These are phyloP conservation scores for Ophioninae sp. DNA, from an alignment of 2,888 invertebrate species.

Conservation along the genomic window DNA sequence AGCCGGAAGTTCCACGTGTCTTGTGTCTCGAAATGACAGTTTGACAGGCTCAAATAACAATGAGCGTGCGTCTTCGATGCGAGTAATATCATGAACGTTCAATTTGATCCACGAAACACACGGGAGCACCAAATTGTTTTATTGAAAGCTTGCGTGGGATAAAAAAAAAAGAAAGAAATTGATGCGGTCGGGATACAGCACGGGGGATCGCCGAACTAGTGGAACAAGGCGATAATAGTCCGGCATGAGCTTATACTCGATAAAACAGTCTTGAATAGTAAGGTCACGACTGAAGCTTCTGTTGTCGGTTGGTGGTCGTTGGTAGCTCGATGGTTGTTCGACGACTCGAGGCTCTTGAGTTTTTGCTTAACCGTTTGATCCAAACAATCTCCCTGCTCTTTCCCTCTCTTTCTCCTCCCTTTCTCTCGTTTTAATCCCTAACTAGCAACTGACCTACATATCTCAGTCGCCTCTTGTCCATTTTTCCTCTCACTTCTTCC, in stretches of 20 bases:
- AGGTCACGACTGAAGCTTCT: constrained; percentile 31
- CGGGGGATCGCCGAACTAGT: constrained; percentile 30
- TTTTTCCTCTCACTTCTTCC: constrained; percentile 37
- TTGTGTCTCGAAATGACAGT: constrained; percentile 9
- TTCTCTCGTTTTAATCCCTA: constrained; percentile 31
- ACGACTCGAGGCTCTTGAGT: constrained; percentile 58
- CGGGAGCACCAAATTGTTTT: constrained; percentile 15
- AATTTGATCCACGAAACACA: constrained; percentile 45
- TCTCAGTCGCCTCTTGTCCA: constrained; percentile 35
- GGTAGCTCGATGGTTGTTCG: constrained; percentile 60
- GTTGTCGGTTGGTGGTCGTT: constrained; percentile 46
- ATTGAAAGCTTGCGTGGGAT: constrained; percentile 24
- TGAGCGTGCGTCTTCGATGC: constrained; percentile 10
- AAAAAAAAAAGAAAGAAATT: neutral
- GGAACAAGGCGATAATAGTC: constrained; percentile 52
- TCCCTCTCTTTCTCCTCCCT: constrained; percentile 39
- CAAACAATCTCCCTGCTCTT: constrained; percentile 46
- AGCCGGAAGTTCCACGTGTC: constrained; percentile 39
- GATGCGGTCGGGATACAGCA: neutral
- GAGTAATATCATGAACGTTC: constrained; percentile 13
- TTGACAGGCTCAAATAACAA: constrained; percentile 19
- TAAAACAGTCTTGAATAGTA: constrained; percentile 28
- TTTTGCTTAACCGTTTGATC: constrained; percentile 59
- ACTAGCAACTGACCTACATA: constrained; percentile 33
- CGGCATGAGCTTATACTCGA: constrained; percentile 32